phyloP scores from a whole-genome alignment of 2,113 vertebrate genomes.

The Plestiodon gilberti region DNA sequence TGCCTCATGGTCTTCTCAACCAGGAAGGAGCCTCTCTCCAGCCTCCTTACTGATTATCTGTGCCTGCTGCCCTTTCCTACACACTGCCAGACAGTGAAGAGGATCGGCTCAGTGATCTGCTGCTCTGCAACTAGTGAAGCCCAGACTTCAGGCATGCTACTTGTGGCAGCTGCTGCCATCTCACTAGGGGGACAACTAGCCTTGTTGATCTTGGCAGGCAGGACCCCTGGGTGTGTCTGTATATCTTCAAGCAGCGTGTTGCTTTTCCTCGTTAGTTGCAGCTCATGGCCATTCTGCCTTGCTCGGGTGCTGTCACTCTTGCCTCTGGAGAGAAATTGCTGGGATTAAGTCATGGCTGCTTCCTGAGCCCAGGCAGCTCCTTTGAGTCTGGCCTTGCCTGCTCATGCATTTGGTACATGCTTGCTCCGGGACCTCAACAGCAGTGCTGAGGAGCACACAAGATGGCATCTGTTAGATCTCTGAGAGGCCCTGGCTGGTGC shows the following conservation, averaged over 20 bases:
- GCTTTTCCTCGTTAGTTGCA: neutral
- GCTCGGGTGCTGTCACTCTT: fast-evolving
- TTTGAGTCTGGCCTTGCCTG: neutral
- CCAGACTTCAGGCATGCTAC: neutral
- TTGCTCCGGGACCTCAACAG: neutral
- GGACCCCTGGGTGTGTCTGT: no score
- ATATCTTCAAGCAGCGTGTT: fast-evolving
- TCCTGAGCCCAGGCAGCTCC: neutral
- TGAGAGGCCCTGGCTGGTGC: no score
- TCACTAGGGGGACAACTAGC: no score
- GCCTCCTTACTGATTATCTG: no score
- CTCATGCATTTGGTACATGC: neutral
- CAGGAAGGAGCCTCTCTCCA: no score
- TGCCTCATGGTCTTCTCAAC: no score
- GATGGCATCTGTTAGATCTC: neutral
- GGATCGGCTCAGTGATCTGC: no score
- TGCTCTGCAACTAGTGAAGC: neutral
- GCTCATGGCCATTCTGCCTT: neutral
- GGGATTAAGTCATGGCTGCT: neutral
- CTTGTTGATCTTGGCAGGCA: neutral
- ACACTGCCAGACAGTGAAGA: no score
- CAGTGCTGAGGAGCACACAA: no score
- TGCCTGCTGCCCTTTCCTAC: no score
- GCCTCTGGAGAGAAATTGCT: neutral
- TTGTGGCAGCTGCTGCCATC: neutral